Conservation (phyloP, 2,797 vertebrate species). For the Malacoraja senta region DNA sequence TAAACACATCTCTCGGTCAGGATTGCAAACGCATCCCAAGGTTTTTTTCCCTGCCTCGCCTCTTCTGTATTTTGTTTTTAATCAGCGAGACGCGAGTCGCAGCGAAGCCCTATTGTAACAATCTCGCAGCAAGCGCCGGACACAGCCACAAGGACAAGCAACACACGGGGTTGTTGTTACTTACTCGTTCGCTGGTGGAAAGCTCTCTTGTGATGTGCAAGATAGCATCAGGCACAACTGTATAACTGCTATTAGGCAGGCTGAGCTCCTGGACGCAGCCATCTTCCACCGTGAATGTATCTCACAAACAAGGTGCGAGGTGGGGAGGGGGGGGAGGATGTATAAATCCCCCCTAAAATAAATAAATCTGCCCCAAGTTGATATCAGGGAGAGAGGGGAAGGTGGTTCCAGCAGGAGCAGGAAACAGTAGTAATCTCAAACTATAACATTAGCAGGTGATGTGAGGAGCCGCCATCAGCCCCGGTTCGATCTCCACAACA, state of each 20-base stretch:
- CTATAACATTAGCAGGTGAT: constrained; percentile 64
- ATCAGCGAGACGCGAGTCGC: not conserved
- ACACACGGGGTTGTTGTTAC: constrained; percentile 50
- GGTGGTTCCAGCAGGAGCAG: not conserved
- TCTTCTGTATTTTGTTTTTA: not conserved
- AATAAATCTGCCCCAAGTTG: constrained; percentile 39
- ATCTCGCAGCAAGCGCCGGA: not conserved
- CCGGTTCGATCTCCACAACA: not conserved
- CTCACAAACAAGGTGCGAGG: constrained; percentile 40
- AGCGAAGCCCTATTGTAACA: not conserved
- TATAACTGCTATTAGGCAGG: constrained; percentile 70
- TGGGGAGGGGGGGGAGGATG: constrained; percentile 18
- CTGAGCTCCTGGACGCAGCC: constrained; percentile 76
- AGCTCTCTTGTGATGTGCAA: constrained; percentile 69
- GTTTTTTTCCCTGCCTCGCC: too few species aligned
- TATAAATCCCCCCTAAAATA: constrained; percentile 42
- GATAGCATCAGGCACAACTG: constrained; percentile 56
- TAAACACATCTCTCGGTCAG: not conserved
- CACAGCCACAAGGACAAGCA: not conserved
- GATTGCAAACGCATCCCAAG: not conserved
- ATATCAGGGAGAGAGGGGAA: not conserved
- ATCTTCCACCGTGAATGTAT: constrained; percentile 52
- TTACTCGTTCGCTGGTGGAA: constrained; percentile 83
- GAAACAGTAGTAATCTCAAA: not conserved
- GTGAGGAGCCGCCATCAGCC: constrained; percentile 69